A percentile compares a stretch with the other conserved stretches of the same genome.
Conservation (phyloP, 2,888 invertebrate genomes). For the Pseudanteris insignis region DNA sequence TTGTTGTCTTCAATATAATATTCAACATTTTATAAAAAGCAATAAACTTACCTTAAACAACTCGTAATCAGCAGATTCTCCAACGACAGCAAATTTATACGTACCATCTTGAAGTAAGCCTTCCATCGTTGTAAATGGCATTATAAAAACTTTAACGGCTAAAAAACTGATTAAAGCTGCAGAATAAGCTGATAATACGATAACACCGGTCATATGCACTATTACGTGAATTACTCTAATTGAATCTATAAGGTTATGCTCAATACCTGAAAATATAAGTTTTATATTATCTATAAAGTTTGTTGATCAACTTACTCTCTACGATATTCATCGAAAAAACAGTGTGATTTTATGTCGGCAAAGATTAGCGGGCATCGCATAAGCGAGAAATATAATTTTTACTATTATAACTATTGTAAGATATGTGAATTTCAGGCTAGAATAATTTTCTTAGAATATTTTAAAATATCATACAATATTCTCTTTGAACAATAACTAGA, state of each 20-base stretch:
- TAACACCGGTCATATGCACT: slow-evolving; percentile 58
- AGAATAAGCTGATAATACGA: slow-evolving; percentile 62
- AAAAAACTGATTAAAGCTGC: slow-evolving; percentile 62
- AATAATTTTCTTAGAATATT: too few species aligned
- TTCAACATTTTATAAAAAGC: too few species aligned
- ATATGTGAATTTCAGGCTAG: too few species aligned
- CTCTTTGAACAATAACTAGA: too few species aligned
- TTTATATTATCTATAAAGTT: background rate
- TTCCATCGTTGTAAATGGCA: slow-evolving; percentile 64
- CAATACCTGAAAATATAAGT: slow-evolving; percentile 13
- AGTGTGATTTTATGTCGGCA: too few species aligned
- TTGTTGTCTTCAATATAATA: too few species aligned
- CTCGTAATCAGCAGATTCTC: slow-evolving; percentile 57
- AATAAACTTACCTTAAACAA: slow-evolving; percentile 55
- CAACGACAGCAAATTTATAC: slow-evolving; percentile 58
- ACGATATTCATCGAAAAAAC: too few species aligned
- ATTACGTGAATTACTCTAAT: slow-evolving; percentile 57
- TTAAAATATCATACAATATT: too few species aligned
- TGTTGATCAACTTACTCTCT: too few species aligned
- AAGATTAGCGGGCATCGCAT: too few species aligned
- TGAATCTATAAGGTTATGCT: slow-evolving; percentile 48
- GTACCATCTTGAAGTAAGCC: slow-evolving; percentile 59
- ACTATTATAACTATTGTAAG: too few species aligned
- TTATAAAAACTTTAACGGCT: slow-evolving; percentile 57
- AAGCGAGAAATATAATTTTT: too few species aligned